phyloP scores from a whole-genome alignment of 2,888 invertebrate species.

The Spodoptera exigua region DNA sequence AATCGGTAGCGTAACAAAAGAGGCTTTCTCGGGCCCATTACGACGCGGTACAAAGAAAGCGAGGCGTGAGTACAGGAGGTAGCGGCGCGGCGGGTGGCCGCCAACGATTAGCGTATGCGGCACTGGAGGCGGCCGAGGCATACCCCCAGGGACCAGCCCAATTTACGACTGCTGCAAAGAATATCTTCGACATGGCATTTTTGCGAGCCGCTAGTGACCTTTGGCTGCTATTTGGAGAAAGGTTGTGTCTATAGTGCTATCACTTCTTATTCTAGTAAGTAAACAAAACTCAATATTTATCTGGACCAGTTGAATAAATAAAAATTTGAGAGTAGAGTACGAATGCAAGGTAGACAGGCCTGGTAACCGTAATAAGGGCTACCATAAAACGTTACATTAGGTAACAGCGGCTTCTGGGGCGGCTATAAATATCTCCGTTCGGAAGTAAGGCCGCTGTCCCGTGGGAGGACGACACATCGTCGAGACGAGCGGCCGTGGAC shows the following conservation, averaged over 20 bases:
- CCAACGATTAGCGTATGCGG: constrained; percentile 83
- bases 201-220: constrained; percentile 80
- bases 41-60: constrained; percentile 78
- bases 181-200: constrained; percentile 83
- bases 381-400: constrained; percentile 89
- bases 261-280: constrained; percentile 59
- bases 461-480: constrained; percentile 85
- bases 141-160: constrained; percentile 73
- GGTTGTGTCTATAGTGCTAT: constrained; percentile 44
- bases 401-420: constrained; percentile 88
- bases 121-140: constrained; percentile 70
- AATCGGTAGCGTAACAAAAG: constrained; percentile 87
- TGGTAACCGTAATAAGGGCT: constrained; percentile 87
- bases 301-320: constrained; percentile 76
- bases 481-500: constrained; percentile 81
- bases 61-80: constrained; percentile 69
- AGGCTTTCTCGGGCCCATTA: constrained; percentile 88
- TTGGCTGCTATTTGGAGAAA: constrained; percentile 53
- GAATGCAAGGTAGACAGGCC: constrained; percentile 71
- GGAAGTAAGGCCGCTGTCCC: constrained; percentile 88
- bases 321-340: constrained; percentile 67
- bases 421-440: constrained; percentile 89
- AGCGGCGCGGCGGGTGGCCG: constrained; percentile 61
- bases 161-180: constrained; percentile 88
- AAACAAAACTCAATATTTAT: constrained; percentile 66